Percentiles rank a stretch among this genome's conserved stretches.
Evolutionary conservation across 2,888 invertebrate species (phyloP).

Genomic region (Nipponacmea schrenckii): DNA sequence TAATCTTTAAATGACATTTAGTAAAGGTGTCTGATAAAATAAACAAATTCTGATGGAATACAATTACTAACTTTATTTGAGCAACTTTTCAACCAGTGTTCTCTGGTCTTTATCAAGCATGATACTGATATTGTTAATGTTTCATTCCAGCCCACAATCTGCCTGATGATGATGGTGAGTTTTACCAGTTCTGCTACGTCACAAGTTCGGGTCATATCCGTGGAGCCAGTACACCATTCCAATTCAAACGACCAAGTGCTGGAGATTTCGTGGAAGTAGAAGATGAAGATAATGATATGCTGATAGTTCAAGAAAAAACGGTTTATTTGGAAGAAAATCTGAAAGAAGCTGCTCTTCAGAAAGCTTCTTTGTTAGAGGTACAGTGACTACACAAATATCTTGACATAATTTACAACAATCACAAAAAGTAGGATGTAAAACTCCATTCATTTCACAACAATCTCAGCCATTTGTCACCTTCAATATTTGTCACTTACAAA

Average conservation of each 20-base stretch:
- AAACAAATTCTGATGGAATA: no score
- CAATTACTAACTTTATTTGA: no score
- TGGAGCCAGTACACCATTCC: conserved; percentile 67
- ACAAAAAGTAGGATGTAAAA: no score
- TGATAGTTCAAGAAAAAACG: conserved; percentile 61
- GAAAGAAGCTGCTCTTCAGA: conserved; percentile 26
- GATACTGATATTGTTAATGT: background rate
- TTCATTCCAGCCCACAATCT: conserved; percentile 50
- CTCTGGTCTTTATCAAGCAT: no score
- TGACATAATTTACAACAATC: no score
- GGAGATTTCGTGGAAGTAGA: conserved; percentile 64
- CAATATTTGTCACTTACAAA: no score
- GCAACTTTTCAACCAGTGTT: no score
- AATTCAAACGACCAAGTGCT: conserved; percentile 56
- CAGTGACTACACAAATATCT: no score
- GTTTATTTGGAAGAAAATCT: conserved; percentile 60
- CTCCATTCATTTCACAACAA: no score
- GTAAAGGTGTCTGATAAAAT: no score
- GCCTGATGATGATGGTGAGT: conserved; percentile 67
- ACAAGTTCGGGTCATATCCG: conserved; percentile 56
- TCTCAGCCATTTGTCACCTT: no score
- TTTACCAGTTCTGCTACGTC: conserved; percentile 68
- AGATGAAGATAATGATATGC: conserved; percentile 62
- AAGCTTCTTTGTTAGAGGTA: background rate
- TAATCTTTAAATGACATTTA: no score